Conservation (phyloP, 2,888 invertebrate genomes). For the Heliconius ethilla region DNA sequence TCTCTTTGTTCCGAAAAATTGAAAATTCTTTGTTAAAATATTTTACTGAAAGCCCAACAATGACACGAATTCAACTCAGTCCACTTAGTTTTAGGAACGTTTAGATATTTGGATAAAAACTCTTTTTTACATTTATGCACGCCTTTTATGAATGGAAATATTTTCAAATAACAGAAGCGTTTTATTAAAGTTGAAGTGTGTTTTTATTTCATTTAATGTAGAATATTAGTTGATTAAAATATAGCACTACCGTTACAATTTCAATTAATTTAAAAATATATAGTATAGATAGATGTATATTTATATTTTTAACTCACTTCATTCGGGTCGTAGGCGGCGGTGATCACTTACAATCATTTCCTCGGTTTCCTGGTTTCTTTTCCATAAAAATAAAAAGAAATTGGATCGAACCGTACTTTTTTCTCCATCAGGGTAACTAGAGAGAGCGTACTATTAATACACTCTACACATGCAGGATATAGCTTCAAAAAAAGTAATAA, state of each 20-base stretch:
- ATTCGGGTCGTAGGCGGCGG: too few relatives aligned
- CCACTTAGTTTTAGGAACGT: constrained; percentile 25
- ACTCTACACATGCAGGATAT: neutral
- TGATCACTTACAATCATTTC: too few relatives aligned
- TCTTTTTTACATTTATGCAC: constrained; percentile 18
- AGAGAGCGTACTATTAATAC: too few relatives aligned
- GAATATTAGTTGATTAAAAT: neutral
- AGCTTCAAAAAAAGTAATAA: neutral
- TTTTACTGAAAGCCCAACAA: constrained; percentile 32
- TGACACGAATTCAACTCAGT: constrained; percentile 29
- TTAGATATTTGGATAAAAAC: constrained; percentile 24
- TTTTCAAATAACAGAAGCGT: neutral
- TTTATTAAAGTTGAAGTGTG: neutral
- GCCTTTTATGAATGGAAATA: constrained; percentile 13
- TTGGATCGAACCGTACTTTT: too few relatives aligned
- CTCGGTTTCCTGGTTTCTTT: too few relatives aligned
- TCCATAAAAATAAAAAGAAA: too few relatives aligned
- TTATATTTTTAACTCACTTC: too few relatives aligned
- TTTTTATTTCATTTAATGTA: neutral
- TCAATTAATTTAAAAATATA: too few relatives aligned
- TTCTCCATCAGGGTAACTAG: too few relatives aligned
- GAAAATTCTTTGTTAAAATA: constrained; percentile 33
- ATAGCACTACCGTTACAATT: neutral
- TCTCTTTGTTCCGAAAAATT: constrained; percentile 31
- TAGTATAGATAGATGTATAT: too few relatives aligned